Conservation (phyloP, 2,888 invertebrate genomes). For the Hipparchia semele region DNA sequence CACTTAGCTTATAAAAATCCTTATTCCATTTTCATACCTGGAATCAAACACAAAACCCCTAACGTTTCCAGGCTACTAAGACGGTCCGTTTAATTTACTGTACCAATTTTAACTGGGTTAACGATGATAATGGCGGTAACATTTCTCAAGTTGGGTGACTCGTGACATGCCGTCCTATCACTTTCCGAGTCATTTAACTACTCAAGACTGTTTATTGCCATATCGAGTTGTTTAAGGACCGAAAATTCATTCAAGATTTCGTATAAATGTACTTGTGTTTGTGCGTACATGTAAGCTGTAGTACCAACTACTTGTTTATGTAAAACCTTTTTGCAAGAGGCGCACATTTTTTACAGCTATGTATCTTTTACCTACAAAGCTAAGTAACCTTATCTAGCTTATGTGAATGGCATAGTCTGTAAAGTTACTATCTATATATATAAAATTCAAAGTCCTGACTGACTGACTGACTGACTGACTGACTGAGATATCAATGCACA, state of each 20-base stretch:
- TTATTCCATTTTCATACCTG: background rate
- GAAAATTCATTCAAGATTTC: background rate
- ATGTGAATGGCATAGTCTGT: no score
- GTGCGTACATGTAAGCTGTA: no score
- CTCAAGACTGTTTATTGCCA: slow-evolving; percentile 7
- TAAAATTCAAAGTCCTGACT: no score
- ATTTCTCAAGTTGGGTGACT: slow-evolving; percentile 7
- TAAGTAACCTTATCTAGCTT: background rate
- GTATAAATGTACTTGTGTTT: no score
- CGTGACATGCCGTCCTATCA: slow-evolving; percentile 1
- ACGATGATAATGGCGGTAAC: slow-evolving; percentile 2
- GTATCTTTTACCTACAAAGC: no score
- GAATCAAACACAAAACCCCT: background rate
- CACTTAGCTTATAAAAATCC: background rate
- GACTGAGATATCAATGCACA: no score
- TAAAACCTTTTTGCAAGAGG: no score
- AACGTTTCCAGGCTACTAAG: no score
- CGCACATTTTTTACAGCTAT: no score
- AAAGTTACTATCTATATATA: no score
- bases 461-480: no score
- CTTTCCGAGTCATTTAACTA: slow-evolving; percentile 11
- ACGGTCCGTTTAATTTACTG: slow-evolving; percentile 1
- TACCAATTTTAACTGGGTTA: slow-evolving; percentile 8
- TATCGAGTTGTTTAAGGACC: slow-evolving; percentile 2
- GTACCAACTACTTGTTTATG: no score